Evolutionary conservation across 2,113 vertebrate genomes (phyloP).

Genomic region (Psilopsiagon aymara): DNA sequence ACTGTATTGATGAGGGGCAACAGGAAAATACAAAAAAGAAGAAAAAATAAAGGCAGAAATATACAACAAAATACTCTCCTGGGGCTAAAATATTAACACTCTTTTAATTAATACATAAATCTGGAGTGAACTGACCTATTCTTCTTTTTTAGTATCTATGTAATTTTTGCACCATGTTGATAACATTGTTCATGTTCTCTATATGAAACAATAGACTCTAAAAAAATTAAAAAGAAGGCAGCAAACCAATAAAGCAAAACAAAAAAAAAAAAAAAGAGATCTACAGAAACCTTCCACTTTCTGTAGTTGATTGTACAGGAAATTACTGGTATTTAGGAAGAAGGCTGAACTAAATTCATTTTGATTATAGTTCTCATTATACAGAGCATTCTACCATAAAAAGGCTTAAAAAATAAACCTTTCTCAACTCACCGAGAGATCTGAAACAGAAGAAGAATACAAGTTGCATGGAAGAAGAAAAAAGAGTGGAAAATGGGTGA

Average conservation of each 20-base stretch:
- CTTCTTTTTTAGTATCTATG: not conserved
- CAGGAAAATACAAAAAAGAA: not conserved
- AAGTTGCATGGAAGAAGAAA: not conserved
- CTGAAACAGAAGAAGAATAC: not conserved
- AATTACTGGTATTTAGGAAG: not conserved
- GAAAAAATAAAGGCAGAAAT: fast-evolving
- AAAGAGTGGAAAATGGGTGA: not conserved
- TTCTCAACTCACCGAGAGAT: not conserved
- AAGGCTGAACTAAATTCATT: not conserved
- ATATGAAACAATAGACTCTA: fast-evolving
- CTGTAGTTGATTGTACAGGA: not conserved
- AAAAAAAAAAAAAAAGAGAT: not conserved
- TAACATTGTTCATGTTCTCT: fast-evolving
- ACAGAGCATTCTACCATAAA: not conserved
- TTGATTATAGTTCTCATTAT: not conserved
- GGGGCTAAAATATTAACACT: fast-evolving
- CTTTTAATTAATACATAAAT: not conserved
- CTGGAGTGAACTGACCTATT: not conserved
- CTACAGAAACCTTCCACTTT: not conserved
- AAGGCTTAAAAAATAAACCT: not conserved
- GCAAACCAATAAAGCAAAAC: fast-evolving
- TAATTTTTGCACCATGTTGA: not conserved
- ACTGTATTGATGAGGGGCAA: not conserved
- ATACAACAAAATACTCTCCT: not conserved
- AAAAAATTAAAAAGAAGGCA: not conserved